A percentile compares a stretch with the other conserved stretches of the same genome.
Evolutionary conservation across 2,888 invertebrate genomes (phyloP).

Genomic region (Ochropleura plecta): DNA sequence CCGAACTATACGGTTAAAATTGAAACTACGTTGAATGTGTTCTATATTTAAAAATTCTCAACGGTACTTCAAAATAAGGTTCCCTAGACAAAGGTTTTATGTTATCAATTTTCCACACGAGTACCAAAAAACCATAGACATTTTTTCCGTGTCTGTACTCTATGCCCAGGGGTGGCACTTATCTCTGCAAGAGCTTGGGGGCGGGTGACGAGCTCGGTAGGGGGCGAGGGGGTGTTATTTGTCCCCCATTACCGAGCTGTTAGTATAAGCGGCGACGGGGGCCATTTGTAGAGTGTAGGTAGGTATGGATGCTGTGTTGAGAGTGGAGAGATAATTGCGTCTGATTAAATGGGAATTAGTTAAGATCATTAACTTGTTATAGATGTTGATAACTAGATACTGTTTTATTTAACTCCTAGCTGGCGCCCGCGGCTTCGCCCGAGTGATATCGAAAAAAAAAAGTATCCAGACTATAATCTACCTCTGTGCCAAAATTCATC

Average conservation of each 20-base stretch:
- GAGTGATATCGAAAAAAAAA: too few relatives aligned
- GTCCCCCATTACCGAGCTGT: slow-evolving; percentile 68
- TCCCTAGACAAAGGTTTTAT: too few relatives aligned
- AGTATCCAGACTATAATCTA: too few relatives aligned
- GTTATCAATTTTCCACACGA: neutral
- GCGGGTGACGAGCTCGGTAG: slow-evolving; percentile 31
- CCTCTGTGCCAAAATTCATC: too few relatives aligned
- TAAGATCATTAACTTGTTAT: slow-evolving; percentile 5
- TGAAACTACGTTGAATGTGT: too few relatives aligned
- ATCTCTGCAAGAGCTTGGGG: slow-evolving; percentile 62
- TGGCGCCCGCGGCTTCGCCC: too few relatives aligned
- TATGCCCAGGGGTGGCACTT: slow-evolving; percentile 66
- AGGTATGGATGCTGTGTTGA: slow-evolving; percentile 24
- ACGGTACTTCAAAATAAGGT: neutral
- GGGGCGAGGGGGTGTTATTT: slow-evolving; percentile 58
- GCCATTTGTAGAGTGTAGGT: slow-evolving; percentile 48
- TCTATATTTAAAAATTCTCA: neutral
- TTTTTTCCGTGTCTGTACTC: slow-evolving; percentile 51
- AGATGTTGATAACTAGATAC: neutral
- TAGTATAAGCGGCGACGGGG: slow-evolving; percentile 63
- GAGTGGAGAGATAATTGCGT: slow-evolving; percentile 39
- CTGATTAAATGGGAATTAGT: slow-evolving; percentile 39
- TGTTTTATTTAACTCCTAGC: too few relatives aligned
- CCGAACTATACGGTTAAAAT: too few relatives aligned
- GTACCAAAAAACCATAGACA: slow-evolving; percentile 13